Conservation (phyloP, 2,113 vertebrate genomes). For the Eulemur rufifrons region DNA sequence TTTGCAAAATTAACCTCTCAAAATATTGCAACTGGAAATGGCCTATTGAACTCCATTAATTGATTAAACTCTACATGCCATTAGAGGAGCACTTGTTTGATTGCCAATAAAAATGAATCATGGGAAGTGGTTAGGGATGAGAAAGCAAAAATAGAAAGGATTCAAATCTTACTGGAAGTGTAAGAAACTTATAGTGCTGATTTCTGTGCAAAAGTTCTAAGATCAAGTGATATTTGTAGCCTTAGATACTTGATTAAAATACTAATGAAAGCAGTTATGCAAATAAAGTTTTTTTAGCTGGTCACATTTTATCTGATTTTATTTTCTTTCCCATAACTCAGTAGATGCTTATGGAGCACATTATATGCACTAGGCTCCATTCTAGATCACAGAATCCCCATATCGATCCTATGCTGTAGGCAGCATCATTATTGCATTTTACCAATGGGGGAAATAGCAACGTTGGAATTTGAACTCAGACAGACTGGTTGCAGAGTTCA, state of each 20-base stretch:
- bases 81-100: constrained; percentile 40
- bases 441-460: background rate
- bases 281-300: background rate
- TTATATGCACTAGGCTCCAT: background rate
- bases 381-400: background rate
- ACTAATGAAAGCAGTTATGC: background rate
- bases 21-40: constrained; percentile 66
- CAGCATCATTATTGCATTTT: background rate
- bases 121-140: constrained; percentile 7
- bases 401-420: too few species aligned
- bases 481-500: fast-evolving
- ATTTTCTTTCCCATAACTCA: background rate
- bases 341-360: background rate
- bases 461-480: background rate
- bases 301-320: background rate
- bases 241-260: background rate
- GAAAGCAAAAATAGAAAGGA: constrained; percentile 49
- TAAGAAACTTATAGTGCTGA: background rate
- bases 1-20: constrained; percentile 66
- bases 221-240: background rate
- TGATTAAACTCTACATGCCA: constrained; percentile 62
- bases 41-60: constrained; percentile 69
- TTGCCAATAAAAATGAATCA: constrained; percentile 67
- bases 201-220: background rate
- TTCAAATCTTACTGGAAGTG: background rate